Percentiles rank a stretch among this genome's conserved stretches.
These are phyloP conservation scores for Rhinichthys klamathensis DNA, from an alignment of 2,113 vertebrate genomes.

Conservation along the genomic window DNA sequence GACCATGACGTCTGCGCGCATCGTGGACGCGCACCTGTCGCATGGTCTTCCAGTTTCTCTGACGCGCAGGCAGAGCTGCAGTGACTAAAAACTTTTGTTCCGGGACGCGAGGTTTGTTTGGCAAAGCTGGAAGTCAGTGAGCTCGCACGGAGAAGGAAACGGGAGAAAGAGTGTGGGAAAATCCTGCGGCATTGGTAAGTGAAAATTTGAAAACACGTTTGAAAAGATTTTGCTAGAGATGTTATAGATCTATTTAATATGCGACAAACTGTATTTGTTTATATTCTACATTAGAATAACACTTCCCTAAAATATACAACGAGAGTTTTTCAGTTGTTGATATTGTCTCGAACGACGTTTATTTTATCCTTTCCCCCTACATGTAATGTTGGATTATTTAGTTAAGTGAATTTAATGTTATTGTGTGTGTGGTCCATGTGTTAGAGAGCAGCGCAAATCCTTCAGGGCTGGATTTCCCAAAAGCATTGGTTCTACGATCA, in stretches of 20 bases:
- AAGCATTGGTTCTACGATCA: too few species aligned
- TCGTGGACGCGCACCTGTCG: constrained; percentile 32
- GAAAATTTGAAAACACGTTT: neutral
- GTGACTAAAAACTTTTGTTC: constrained; percentile 64
- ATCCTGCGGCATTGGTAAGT: constrained; percentile 15
- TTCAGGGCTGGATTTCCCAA: neutral
- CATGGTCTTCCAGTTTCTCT: neutral
- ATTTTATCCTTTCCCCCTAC: neutral
- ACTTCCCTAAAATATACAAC: neutral
- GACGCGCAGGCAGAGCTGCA: neutral
- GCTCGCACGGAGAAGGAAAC: constrained; percentile 8
- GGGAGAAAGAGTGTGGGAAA: neutral
- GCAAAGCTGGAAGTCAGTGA: constrained; percentile 30
- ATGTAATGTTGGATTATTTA: neutral
- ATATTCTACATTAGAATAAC: neutral
- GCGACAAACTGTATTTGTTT: neutral
- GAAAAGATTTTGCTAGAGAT: neutral
- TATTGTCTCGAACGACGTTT: neutral
- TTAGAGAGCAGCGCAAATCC: neutral
- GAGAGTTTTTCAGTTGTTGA: neutral
- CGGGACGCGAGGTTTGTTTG: constrained; percentile 51
- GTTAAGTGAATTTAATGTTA: neutral
- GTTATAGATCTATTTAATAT: too few species aligned
- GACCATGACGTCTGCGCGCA: neutral
- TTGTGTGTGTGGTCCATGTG: neutral